Conservation (phyloP, 2,113 vertebrate species). For the Phyllopteryx taeniolatus region DNA sequence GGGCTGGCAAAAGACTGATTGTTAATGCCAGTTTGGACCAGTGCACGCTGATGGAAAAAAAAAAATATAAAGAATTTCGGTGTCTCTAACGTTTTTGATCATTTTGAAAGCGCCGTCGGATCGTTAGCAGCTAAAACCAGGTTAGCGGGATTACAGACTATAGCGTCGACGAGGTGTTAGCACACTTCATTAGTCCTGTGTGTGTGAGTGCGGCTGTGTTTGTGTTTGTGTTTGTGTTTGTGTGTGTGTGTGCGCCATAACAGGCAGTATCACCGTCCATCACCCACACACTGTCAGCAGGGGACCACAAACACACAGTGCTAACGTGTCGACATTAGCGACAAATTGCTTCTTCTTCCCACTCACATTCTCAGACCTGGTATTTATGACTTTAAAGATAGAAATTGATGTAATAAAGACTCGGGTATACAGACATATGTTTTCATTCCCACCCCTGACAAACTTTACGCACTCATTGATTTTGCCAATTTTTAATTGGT, state of each 20-base stretch:
- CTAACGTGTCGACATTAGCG: conserved; percentile 26
- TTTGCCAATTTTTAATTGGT: conserved; percentile 54
- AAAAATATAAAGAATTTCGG: too few relatives aligned
- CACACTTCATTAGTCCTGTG: conserved; percentile 49
- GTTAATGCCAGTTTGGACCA: too few relatives aligned
- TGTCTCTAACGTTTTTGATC: background rate
- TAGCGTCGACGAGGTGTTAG: conserved; percentile 43
- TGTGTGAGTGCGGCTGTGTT: conserved; percentile 38
- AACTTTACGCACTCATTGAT: conserved; percentile 25
- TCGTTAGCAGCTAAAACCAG: conserved; percentile 35
- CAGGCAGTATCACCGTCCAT: conserved; percentile 62
- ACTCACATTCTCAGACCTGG: conserved; percentile 21
- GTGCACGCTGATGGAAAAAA: too few relatives aligned
- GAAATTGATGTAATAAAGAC: background rate
- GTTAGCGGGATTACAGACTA: conserved; percentile 24
- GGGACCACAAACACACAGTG: conserved; percentile 47
- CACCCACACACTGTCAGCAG: conserved; percentile 68
- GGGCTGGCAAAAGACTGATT: too few relatives aligned
- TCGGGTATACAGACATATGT: background rate
- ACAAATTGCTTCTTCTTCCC: conserved; percentile 41
- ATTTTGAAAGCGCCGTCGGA: conserved; percentile 11
- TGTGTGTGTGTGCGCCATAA: conserved; percentile 56
- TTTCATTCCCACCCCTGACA: background rate
- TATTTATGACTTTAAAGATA: conserved; percentile 16
- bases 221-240: conserved; percentile 35